phyloP scores from a whole-genome alignment of 2,113 vertebrate species.

The Charina bottae region DNA sequence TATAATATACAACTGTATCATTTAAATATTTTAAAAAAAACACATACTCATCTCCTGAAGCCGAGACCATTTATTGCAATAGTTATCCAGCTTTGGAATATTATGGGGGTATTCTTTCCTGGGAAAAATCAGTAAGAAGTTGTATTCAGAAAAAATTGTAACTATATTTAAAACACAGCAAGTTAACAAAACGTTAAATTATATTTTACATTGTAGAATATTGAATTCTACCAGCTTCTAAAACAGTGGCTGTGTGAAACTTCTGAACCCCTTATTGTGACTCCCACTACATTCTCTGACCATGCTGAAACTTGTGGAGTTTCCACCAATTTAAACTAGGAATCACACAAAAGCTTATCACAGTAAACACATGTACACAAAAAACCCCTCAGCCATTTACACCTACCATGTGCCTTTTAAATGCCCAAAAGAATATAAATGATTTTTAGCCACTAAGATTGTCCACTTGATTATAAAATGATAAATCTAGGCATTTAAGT shows the following conservation, averaged over 20 bases:
- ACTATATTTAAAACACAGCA: background rate
- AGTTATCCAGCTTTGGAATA: slow-evolving; percentile 80
- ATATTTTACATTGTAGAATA: background rate
- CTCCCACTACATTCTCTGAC: background rate
- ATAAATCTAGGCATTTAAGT: background rate
- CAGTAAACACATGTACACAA: background rate
- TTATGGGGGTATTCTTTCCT: slow-evolving; percentile 87
- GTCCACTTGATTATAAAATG: background rate
- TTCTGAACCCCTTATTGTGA: background rate
- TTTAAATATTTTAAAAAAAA: slow-evolving; percentile 25
- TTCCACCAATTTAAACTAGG: background rate
- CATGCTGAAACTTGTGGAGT: background rate
- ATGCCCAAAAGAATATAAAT: background rate
- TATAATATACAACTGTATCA: background rate
- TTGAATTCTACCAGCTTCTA: background rate
- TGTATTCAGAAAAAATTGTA: slow-evolving; percentile 45
- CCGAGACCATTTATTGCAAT: slow-evolving; percentile 84
- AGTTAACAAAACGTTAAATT: background rate
- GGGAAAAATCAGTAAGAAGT: slow-evolving; percentile 52
- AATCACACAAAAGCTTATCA: background rate
- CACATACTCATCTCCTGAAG: slow-evolving; percentile 82
- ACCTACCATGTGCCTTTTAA: background rate
- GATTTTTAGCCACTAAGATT: background rate
- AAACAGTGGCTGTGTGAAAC: background rate
- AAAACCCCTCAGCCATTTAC: background rate